phyloP scores from a whole-genome alignment of 2,113 vertebrate genomes.

The Galemys pyrenaicus region DNA sequence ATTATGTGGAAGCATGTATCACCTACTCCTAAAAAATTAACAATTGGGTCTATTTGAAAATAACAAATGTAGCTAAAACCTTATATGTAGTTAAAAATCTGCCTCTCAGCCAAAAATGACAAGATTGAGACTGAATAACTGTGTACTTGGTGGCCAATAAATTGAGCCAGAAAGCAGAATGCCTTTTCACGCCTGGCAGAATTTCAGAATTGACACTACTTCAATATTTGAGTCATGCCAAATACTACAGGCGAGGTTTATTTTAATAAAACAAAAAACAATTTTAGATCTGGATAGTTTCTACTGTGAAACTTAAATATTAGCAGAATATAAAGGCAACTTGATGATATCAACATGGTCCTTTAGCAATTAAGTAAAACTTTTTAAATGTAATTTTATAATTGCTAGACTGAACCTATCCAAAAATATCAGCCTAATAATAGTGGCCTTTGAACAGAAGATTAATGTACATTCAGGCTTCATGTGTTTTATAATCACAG shows the following conservation, averaged over 20 bases:
- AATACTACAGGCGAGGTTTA: constrained; percentile 32
- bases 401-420: neutral
- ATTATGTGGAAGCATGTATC: neutral
- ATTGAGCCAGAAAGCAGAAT: constrained; percentile 52
- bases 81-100: constrained; percentile 62
- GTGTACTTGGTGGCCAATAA: constrained; percentile 57
- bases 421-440: constrained; percentile 48
- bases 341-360: constrained; percentile 13
- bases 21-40: constrained; percentile 53
- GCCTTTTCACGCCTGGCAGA: constrained; percentile 73
- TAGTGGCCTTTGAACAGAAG: constrained; percentile 51
- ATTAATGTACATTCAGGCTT: neutral
- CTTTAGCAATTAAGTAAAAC: constrained; percentile 44
- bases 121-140: constrained; percentile 49
- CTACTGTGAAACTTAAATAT: constrained; percentile 23
- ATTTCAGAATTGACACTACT: constrained; percentile 74
- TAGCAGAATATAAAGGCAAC: neutral
- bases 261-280: neutral
- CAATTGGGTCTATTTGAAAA: constrained; percentile 65
- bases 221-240: constrained; percentile 52
- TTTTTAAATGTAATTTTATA: constrained; percentile 43
- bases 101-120: constrained; percentile 75
- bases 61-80: neutral
- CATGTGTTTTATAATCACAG: constrained; percentile 22
- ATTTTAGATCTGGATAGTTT: constrained; percentile 54